These are phyloP conservation scores for Perdita meconis DNA, from an alignment of 2,888 invertebrate genomes.

Conservation along the genomic window DNA sequence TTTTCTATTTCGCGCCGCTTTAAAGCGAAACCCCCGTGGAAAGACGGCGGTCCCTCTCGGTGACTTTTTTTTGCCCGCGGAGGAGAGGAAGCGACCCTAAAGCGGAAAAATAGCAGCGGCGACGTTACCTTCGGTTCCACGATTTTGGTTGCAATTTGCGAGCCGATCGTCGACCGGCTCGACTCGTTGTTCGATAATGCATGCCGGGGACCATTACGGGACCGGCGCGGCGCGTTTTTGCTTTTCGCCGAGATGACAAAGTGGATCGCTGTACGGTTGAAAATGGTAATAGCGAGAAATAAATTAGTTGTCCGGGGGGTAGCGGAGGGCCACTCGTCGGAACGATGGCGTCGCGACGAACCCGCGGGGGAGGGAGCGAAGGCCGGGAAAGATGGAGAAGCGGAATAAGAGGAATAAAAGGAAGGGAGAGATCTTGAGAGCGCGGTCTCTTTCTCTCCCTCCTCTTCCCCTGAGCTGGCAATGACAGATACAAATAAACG, in stretches of 20 bases:
- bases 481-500: conserved; percentile 84
- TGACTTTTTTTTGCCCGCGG: conserved; percentile 36
- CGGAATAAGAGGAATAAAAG: conserved; percentile 58
- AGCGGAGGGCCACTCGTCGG: conserved; percentile 29
- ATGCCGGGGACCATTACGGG: neutral
- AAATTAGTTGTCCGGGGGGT: conserved; percentile 45
- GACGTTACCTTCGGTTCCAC: neutral
- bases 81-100: conserved; percentile 1
- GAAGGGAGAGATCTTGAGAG: conserved; percentile 60
- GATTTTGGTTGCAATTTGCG: neutral
- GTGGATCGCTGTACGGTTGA: neutral
- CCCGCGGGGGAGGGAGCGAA: conserved; percentile 13
- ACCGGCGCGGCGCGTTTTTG: no score
- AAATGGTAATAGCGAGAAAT: conserved; percentile 38
- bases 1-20: conserved; percentile 79
- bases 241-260: neutral
- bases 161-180: neutral
- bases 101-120: neutral
- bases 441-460: conserved; percentile 59
- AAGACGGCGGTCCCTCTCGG: conserved; percentile 70
- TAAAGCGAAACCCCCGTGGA: conserved; percentile 59
- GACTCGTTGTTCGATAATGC: neutral
- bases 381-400: conserved; percentile 61
- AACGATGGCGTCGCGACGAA: conserved; percentile 55
- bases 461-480: conserved; percentile 75